Conservation (phyloP, 2,113 vertebrate species). For the Pedetes capensis region DNA sequence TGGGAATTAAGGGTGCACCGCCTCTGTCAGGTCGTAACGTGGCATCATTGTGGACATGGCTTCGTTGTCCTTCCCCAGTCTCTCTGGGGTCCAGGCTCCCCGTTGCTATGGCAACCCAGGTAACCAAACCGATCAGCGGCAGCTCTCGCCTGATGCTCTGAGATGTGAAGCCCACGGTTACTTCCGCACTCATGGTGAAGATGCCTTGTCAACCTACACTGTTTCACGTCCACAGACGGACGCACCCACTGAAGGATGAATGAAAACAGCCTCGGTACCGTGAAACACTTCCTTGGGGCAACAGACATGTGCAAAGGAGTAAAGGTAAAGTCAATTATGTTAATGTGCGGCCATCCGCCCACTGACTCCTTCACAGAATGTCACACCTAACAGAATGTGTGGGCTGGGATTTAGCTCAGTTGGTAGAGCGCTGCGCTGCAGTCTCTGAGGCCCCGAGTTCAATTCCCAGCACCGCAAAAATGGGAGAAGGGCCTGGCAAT, state of each 20-base stretch:
- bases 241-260: neutral
- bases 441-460: too few species aligned
- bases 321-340: neutral
- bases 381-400: neutral
- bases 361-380: neutral
- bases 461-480: too few species aligned
- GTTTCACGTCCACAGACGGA: neutral
- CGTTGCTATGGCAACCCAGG: neutral
- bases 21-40: neutral
- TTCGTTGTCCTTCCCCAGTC: neutral
- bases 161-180: neutral
- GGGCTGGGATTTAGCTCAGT: too few species aligned
- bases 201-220: neutral
- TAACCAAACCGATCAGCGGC: neutral
- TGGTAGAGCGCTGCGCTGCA: too few species aligned
- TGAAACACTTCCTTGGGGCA: conserved; percentile 1
- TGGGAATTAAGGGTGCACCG: neutral
- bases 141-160: neutral
- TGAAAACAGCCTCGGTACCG: neutral
- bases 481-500: too few species aligned
- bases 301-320: neutral
- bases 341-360: neutral
- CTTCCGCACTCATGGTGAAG: neutral
- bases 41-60: neutral
- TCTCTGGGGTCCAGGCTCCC: neutral